Base-by-base conservation (phyloP, 2,888 invertebrate species). In the Colostygia pectinataria region DNA sequence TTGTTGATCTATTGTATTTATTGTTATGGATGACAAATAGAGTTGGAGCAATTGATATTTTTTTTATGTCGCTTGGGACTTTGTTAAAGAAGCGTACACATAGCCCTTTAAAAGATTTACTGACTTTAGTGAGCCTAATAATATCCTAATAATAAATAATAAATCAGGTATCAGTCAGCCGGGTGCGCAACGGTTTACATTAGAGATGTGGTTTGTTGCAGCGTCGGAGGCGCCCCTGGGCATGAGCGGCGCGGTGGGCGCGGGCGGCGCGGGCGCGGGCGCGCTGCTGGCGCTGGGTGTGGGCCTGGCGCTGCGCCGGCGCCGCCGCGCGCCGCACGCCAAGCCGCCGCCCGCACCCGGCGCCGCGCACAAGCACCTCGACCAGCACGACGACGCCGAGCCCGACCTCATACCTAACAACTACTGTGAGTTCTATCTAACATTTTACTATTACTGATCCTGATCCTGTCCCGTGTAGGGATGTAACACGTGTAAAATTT, bases 341-440 rank as follows among this genome's bases (percentile, higher is more conserved):
- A 57, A 66, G 61, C 55, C 53, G 31, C 51, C 40, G 33, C 55
- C 46, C 53, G 57, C 40, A 49, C 62, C 36, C 41, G 18, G 51
- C 45, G 49, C 47, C 65, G 56, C 53, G 14, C 57, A 53, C 44
- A 71, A 77, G 57, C 62, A 50, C 32, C 57, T 62, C 14, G 83
- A 84, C 12, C 32, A 44, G 45, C 82, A 76, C 65, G 88, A 88
- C 57, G 88, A 89, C 65, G 69, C 82, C 12, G 89, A 89, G 67
- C 88, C 89, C 0, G 89, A 89, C 65, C 82, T 88, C 57, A 88
- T 88, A 69, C 88, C 88, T 3, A 89, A 88, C 61, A 80, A 88
- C 61, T 89, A 86, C 59, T 85, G 87, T 86, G 32, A 83, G 86
- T 82, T 53, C 4, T 1, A 3, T 2, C 14, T 18, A 4, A 1